Percentiles rank a stretch among this genome's conserved stretches.
Conservation (phyloP, 2,888 invertebrate genomes). For the Callimorpha dominula region DNA sequence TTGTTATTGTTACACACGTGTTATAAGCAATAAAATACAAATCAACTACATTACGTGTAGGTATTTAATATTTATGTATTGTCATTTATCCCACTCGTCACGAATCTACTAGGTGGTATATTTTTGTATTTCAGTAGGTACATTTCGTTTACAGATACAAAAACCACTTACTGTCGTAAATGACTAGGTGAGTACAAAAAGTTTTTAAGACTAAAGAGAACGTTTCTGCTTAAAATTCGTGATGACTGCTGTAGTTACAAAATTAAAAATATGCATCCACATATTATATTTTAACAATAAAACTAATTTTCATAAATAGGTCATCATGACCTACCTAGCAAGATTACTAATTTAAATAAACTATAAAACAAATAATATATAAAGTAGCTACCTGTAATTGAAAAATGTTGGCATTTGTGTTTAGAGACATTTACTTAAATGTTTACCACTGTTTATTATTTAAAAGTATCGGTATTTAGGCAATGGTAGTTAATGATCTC, state of each 20-base stretch:
- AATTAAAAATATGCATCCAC: too few species aligned
- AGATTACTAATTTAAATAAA: too few species aligned
- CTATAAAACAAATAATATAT: too few species aligned
- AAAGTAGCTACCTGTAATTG: too few species aligned
- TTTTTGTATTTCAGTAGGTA: background rate
- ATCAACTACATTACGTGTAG: constrained; percentile 16
- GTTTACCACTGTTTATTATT: too few species aligned
- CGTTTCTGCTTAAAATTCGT: background rate
- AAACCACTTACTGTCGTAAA: background rate
- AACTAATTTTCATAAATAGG: background rate
- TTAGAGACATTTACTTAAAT: too few species aligned
- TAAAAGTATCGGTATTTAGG: too few species aligned
- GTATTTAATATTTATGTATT: background rate
- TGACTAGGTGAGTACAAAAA: background rate
- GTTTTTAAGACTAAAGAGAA: background rate
- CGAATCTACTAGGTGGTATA: background rate
- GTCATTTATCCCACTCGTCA: background rate
- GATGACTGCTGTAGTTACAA: too few species aligned
- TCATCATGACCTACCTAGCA: too few species aligned
- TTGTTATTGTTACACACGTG: constrained; percentile 32
- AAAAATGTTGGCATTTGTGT: too few species aligned
- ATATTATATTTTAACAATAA: background rate
- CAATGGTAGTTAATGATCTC: too few species aligned
- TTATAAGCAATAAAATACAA: constrained; percentile 25
- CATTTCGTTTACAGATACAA: background rate